Base-by-base conservation (phyloP, 1,140 invertebrate species). In the Steinernema khuongi region DNA sequence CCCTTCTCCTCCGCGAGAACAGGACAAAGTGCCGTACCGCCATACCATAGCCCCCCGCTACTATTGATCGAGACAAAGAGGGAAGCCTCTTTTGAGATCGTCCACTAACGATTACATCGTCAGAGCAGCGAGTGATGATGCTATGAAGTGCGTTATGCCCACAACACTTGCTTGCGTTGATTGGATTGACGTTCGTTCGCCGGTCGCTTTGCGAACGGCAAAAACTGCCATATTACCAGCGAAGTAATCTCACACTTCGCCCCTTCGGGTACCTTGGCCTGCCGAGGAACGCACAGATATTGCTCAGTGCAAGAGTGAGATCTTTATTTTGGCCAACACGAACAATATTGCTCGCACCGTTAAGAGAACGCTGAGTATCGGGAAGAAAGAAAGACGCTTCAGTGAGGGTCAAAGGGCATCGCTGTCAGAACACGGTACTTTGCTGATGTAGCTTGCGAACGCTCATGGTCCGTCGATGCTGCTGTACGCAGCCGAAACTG, bases 391-490 rank as follows among this genome's bases (percentile, higher is more conserved):
- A n/a, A n/a, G n/a, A n/a, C n/a, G n/a, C n/a, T n/a, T n/a, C n/a
- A n/a, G n/a, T n/a, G n/a, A n/a, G n/a, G n/a, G n/a, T n/a, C n/a
- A n/a, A n/a, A n/a, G n/a, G n/a, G n/a, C n/a, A n/a, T n/a, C n/a
- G n/a, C n/a, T n/a, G n/a, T 80, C 67, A 83, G 72, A 83, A 83
- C 0, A 85, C 77, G 17, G 82, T 83, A 66, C 73, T 77, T 74
- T 84, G 82, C 74, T 84, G 83, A 73, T 84, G 83, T 31, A 84
- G 71, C 71, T 85, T 85, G 67, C 83, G 84, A 36, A 84, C 83
- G 26, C 78, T 80, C 83, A 84, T 84, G 31, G 83, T 85, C 19
- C 83, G 30, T 33, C 83, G 32, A 70, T 84, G 83, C 32, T 81
- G 79, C 70, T 84, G 81, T 50, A 85, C 60, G 72, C 83, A 84